Percentiles rank a stretch among this genome's conserved stretches.
Evolutionary conservation across 1,140 invertebrate species (phyloP).

Genomic region (Scaptomyza montana): DNA sequence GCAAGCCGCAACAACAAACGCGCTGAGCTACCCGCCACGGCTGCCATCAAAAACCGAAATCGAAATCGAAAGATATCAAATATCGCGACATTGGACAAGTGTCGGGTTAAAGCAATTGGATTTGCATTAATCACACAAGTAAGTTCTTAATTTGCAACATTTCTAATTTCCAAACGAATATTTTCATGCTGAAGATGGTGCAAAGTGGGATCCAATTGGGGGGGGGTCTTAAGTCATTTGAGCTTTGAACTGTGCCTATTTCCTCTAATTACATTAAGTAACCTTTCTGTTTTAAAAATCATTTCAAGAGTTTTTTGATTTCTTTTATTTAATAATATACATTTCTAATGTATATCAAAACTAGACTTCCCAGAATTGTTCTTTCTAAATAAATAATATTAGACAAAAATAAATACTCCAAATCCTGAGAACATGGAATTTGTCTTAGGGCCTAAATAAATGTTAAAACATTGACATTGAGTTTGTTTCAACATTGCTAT

Average conservation of each 20-base stretch:
- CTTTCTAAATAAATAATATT: no score
- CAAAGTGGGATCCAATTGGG: not conserved
- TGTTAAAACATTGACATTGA: no score
- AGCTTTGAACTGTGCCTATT: not conserved
- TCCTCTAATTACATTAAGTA: not conserved
- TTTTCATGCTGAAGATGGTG: not conserved
- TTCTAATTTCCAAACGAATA: not conserved
- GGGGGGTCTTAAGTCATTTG: not conserved
- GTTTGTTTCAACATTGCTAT: no score
- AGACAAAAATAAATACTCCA: no score
- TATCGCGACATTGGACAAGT: constrained; percentile 14
- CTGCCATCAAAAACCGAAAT: not conserved
- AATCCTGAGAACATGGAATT: no score
- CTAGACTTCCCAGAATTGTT: no score
- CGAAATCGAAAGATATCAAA: constrained; percentile 4
- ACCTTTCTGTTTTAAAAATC: no score
- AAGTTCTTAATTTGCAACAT: constrained; percentile 29
- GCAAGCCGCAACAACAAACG: constrained; percentile 1
- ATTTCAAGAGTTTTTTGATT: no score
- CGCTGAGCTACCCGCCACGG: not conserved
- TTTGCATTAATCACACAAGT: constrained; percentile 50
- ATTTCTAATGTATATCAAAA: no score
- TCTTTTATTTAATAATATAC: no score
- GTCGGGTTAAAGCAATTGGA: constrained; percentile 23
- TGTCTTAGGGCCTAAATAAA: no score